Base-by-base conservation (phyloP, 2,888 invertebrate species). In the Oeneis ivallda region DNA sequence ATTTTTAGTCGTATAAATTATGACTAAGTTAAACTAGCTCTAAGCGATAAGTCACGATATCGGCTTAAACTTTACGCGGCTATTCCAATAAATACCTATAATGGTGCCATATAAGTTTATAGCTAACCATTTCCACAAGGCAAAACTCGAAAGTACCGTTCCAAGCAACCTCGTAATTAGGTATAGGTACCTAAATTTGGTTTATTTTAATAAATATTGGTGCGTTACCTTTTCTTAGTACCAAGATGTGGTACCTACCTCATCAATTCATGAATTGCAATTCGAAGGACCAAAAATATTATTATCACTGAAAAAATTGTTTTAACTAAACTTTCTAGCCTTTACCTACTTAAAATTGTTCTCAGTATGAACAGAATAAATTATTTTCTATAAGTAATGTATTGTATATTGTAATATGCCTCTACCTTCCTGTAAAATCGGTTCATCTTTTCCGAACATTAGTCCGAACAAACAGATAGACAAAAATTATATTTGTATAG, bases 1-100 rank as follows among this genome's bases (percentile, higher is more conserved):
- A 32, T 19, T 37, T 13, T 45, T 4, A 45, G 49, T 49, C 19
- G 17, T 43, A 43, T 43, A 57, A 57, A 13, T 43, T 57, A 57
- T 43, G 43, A 43, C 57, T 43, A 3, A n/a, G n/a, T n/a, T n/a
- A 49, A 34, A 37, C 37, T 49, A 39, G 49, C 60, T 60, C 19
- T 19, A 49, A 19, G 39, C 37, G 60, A 49, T 60, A 60, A 50
- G 60, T 50, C 49, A 50, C 50, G 49, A 58, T 58, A 56, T 58
- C 45, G 58, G 45, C 6, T 49, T 50, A 39, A 60, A 49, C 39
- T 49, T 60, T 60, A 60, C 59, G 49, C 49, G 19, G 50, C 19
- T 19, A 39, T 45, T 58, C 8, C 4, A 47, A 34, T 45, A 15
- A 15, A 39, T 60, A 50, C 45, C n/a, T n/a, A n/a, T n/a, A n/a